Base-by-base conservation (phyloP, 2,797 vertebrate species). In the Knipowitschia caucasica region DNA sequence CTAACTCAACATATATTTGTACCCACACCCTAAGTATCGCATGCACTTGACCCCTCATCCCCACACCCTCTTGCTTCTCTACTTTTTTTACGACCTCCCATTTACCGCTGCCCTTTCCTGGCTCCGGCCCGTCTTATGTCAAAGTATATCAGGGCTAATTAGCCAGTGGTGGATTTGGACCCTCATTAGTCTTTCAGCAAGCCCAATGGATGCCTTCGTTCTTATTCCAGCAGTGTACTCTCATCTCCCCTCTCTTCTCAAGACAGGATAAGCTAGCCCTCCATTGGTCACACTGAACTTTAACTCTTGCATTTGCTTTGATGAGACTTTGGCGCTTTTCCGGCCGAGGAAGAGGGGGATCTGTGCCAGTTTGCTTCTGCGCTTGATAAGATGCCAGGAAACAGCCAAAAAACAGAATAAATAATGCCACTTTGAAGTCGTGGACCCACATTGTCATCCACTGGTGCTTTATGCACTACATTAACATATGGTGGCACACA, bases 81-180 rank as follows among this genome's bases (percentile, higher is more conserved):
- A 34, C 0, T 14, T 27, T 5, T 25, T 29, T 31, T 33, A 7
- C 7, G 11, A n/a, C 24, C 10, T 30, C 11, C n/a, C 10, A 20
- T 40, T 7, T 25, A 54, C 60, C 55, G 27, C 38, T 26, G 25
- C 35, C 18, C 42, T 35, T 4, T 45, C 27, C 35, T 20, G 17
- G 35, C 21, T 67, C 50, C 63, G 60, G 43, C 64, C 70, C 51
- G 63, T 50, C 60, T 34, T 49, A 62, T 83, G 82, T 83, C 82
- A 80, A 69, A 69, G 77, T 69, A 80, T 80, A 82, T 84, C 81
- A 80, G 68, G 75, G 73, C 71, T 89, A 88, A 89, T 88, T 87
- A 88, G 79, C 71, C 64, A 62, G 66, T 56, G 54, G 79, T 86
- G 72, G 63, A 81, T 79, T 72, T 80, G 77, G 67, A 72, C 72